Base-by-base conservation (phyloP, 2,888 invertebrate species). In the Acanthosepion pharaonis region DNA sequence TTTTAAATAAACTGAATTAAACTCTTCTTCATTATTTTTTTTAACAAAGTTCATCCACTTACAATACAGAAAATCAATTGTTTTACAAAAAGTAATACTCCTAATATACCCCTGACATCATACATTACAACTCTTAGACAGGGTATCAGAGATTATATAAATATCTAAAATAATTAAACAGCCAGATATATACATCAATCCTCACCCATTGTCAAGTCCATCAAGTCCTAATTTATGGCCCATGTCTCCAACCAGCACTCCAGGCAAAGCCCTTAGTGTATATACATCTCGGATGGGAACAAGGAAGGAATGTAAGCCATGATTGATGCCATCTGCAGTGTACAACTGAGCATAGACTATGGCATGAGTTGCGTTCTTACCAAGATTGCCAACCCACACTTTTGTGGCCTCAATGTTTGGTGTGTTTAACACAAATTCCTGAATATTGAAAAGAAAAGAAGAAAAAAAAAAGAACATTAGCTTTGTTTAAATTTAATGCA, bases 221-320 rank as follows among this genome's bases (percentile, higher is more conserved):
- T 99, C 99, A 20, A 99, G 98, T 0, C 99, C 99, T 92, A 99
- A 98, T 97, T 99, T 99, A 97, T 98, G 98, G 0, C 99, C 99
- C 98, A 99, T 98, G 97, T 99, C 99, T 0, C 99, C 99, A 0
- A 99, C 98, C 0, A 98, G 98, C 0, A 99, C 98, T 0, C 99
- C 99, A 0, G 98, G 98, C 96, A 96, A 95, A 0, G 96, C 95
- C 42, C 94, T 95, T 59, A 97, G 95, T 5, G 97, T 97, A 53
- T 95, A 95, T 0, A 96, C 96, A 95, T 97, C 96, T 51, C 97
- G 98, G 95, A 99, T 98, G 0, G 98, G 99, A 28, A 99, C 98
- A n/a, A 99, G 98, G 97, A 99, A 99, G 0, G 98, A 98, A 97
- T 99, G 99, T 15, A 99, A 98, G 0, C 99, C 99, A 96, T 99